Base-by-base conservation (phyloP, 1,140 invertebrate species). In the Chelonus insularis region DNA sequence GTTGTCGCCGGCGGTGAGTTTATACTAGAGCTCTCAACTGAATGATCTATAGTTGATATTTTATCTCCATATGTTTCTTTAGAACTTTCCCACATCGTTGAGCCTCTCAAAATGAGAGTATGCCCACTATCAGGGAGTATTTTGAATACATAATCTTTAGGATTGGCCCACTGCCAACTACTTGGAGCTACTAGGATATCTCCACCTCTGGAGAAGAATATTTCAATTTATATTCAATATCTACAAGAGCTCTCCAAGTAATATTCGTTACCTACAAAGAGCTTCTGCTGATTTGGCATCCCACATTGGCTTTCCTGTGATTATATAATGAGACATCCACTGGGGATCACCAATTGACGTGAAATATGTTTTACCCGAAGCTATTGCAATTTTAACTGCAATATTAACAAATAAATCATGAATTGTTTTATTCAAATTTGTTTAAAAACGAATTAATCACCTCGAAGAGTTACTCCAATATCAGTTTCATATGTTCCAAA, bases 381-480 rank as follows among this genome's bases (percentile, higher is more conserved):
- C 83, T 63, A 88, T 86, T 0, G 86, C 85, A 7, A 88, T 71
- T 78, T 88, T 88, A 0, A 88, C 86, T 86, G 52, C n/a, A n/a
- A n/a, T n/a, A n/a, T n/a, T n/a, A n/a, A 51, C 57, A 11, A 45
- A 65, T 37, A 0, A 54, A 50, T 52, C n/a, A 11, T 43, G 2
- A 0, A 29, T 7, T 4, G 39, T 47, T 52, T 20, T 52, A 37
- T 56, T 62, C 32, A 18, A 6, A 63, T 55, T 37, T 18, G 3
- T 55, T 32, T 59, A 41, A 16, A 43, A 41, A 34, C 41, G 8
- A 23, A 18, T 29, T 18, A 45, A 51, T 4, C 57, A 85, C 84
- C 83, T 79, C 78, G 84, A 8, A 87, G 70, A 34, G 81, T 72
- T 11, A 88, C 79, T 8, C 84, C 84, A 34, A 87, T 80, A 32